A percentile compares a stretch with the other conserved stretches of the same genome.
Conservation (phyloP, 2,113 vertebrate genomes). For the Cygnus atratus region DNA sequence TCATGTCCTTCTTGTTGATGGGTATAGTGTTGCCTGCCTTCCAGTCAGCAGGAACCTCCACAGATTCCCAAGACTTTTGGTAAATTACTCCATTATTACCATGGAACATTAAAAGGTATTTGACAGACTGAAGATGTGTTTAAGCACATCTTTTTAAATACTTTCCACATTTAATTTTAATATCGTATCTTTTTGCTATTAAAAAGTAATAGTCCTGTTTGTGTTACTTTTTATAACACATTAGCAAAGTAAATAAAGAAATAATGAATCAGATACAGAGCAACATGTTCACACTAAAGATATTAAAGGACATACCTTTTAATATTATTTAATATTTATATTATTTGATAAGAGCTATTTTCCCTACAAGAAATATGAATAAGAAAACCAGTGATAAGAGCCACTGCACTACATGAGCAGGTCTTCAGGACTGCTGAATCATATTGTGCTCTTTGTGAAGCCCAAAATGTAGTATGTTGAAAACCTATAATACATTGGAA, state of each 20-base stretch:
- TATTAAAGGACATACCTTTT: neutral
- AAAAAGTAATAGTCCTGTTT: neutral
- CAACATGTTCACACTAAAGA: neutral
- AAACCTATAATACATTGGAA: slow-evolving; percentile 12
- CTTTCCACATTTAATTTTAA: neutral
- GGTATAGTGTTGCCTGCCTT: neutral
- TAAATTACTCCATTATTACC: neutral
- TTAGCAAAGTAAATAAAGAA: slow-evolving; percentile 7
- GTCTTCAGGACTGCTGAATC: slow-evolving; percentile 58
- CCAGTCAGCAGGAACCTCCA: neutral
- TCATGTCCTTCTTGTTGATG: neutral
- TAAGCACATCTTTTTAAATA: neutral
- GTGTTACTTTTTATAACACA: neutral
- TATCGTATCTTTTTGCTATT: neutral
- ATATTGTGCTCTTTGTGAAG: slow-evolving; percentile 11
- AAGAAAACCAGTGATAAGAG: slow-evolving; percentile 37
- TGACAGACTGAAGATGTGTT: neutral
- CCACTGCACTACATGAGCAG: neutral
- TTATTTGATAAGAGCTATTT: slow-evolving; percentile 39
- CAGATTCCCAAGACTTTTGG: neutral
- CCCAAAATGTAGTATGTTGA: slow-evolving; percentile 20
- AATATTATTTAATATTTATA: slow-evolving; percentile 52
- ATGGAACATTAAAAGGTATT: slow-evolving; percentile 1
- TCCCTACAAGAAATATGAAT: slow-evolving; percentile 48
- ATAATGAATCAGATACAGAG: neutral